Conservation (phyloP, 2,888 invertebrate species). For the Pristionchus japonicus region DNA sequence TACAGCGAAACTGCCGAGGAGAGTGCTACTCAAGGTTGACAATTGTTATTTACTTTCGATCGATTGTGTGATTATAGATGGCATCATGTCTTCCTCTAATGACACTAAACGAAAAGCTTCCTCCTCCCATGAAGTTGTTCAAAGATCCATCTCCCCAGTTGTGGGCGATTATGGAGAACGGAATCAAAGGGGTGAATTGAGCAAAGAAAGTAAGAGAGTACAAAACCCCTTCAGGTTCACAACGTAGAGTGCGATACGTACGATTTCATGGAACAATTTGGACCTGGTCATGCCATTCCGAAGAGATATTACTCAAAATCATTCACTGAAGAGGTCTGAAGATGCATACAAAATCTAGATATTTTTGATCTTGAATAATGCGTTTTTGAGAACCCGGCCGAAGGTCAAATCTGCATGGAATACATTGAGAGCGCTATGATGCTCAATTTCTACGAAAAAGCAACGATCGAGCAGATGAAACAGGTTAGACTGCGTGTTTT, state of each 20-base stretch:
- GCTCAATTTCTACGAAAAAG: background rate
- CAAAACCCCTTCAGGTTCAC: background rate
- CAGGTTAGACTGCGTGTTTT: too few species aligned
- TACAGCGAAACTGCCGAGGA: background rate
- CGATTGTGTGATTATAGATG: background rate
- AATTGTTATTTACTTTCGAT: background rate
- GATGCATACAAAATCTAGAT: too few species aligned
- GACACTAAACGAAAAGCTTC: background rate
- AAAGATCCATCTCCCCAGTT: too few species aligned
- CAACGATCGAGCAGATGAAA: background rate
- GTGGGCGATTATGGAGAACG: background rate
- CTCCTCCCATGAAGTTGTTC: background rate
- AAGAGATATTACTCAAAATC: background rate
- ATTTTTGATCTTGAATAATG: too few species aligned
- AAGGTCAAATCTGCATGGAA: background rate
- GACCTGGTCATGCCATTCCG: background rate
- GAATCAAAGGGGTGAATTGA: background rate
- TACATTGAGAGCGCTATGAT: background rate
- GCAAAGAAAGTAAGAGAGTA: background rate
- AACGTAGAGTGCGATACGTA: background rate
- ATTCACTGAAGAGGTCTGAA: background rate
- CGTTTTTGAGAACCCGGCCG: background rate
- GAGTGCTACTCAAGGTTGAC: background rate
- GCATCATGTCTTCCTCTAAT: background rate
- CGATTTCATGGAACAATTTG: background rate